These are phyloP conservation scores for Cnemophilus loriae DNA, from an alignment of 2,113 vertebrate genomes.

Conservation along the genomic window DNA sequence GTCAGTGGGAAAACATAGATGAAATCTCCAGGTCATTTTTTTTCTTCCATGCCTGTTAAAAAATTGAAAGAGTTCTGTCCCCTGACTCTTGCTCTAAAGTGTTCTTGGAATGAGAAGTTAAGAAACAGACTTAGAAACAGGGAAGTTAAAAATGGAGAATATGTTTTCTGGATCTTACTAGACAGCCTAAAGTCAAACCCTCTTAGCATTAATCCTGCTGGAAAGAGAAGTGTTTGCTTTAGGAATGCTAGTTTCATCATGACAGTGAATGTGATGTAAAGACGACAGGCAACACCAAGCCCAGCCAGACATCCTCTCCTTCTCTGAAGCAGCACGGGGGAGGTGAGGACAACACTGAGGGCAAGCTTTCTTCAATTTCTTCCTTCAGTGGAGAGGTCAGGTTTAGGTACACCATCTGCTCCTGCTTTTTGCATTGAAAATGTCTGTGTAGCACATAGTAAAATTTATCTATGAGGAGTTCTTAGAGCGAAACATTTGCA, in stretches of 20 bases:
- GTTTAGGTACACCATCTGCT: constrained; percentile 7
- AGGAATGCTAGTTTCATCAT: not conserved
- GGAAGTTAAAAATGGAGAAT: not conserved
- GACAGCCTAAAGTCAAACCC: not conserved
- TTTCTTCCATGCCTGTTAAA: not conserved
- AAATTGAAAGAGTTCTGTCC: not conserved
- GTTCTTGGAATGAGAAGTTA: not conserved
- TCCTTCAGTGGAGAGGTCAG: not conserved
- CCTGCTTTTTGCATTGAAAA: not conserved
- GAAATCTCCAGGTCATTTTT: not conserved
- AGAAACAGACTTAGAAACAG: not conserved
- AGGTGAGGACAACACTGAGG: not conserved
- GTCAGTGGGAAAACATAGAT: not conserved
- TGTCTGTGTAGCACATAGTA: not conserved
- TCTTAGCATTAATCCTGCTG: not conserved
- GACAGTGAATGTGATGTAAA: not conserved
- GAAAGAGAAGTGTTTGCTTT: not conserved
- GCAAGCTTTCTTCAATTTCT: not conserved
- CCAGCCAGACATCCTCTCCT: not conserved
- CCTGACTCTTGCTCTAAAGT: not conserved
- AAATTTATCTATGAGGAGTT: not conserved
- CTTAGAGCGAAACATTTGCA: not conserved
- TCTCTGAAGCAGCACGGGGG: not conserved
- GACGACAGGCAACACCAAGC: not conserved
- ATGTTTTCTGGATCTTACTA: not conserved